Evolutionary conservation across 2,797 vertebrate species (phyloP).

Genomic region (Phalloptychus januarius): DNA sequence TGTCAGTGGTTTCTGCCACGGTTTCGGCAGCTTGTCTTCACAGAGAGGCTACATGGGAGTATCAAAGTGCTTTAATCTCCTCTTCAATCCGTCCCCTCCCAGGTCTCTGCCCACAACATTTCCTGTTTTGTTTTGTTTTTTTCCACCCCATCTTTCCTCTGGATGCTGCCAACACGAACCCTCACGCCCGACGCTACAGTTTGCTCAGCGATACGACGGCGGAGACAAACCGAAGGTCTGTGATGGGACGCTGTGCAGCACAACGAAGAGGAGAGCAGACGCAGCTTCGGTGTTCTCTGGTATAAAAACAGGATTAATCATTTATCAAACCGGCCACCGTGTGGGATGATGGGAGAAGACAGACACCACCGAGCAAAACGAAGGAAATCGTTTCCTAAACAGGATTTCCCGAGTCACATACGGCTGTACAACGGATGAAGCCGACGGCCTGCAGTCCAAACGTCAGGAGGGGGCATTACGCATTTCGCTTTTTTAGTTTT

Average conservation of each 20-base stretch:
- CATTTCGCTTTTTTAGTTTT: constrained; percentile 76
- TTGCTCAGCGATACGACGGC: constrained; percentile 38
- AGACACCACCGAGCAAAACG: constrained; percentile 24
- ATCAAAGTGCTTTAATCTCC: constrained; percentile 74
- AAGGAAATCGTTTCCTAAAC: constrained; percentile 2
- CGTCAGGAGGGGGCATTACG: constrained; percentile 30
- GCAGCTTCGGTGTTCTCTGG: constrained; percentile 32
- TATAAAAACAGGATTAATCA: constrained; percentile 41
- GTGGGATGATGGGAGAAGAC: constrained; percentile 29
- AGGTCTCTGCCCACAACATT: constrained; percentile 26
- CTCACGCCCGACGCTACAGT: constrained; percentile 53
- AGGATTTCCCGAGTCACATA: constrained; percentile 41
- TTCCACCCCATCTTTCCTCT: constrained; percentile 21
- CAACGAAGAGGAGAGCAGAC: constrained; percentile 16
- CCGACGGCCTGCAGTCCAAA: constrained; percentile 53
- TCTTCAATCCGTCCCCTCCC: constrained; percentile 9
- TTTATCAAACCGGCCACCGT: constrained; percentile 20
- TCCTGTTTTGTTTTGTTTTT: constrained; percentile 45
- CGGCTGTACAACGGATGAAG: constrained; percentile 37
- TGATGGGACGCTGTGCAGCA: constrained; percentile 20
- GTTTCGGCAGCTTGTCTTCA: constrained; percentile 45
- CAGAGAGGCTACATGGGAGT: constrained; percentile 52
- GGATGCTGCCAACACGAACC: neutral
- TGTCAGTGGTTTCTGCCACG: neutral
- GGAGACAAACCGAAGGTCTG: constrained; percentile 7